Conservation (phyloP, 2,797 vertebrate species). For the Acanthis flammea region DNA sequence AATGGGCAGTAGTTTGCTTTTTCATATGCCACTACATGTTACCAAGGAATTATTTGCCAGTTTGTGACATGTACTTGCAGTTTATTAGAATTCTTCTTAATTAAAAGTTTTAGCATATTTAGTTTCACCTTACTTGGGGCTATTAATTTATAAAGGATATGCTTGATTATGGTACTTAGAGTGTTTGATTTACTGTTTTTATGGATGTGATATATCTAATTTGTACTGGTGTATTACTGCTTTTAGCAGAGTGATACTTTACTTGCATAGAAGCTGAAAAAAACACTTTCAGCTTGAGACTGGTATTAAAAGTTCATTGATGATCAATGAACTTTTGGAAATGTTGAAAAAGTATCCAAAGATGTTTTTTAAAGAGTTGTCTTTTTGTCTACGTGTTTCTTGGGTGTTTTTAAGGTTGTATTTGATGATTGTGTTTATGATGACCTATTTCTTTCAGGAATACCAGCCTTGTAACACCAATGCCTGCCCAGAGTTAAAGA, state of each 20-base stretch:
- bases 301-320: neutral
- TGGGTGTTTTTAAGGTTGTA: rapidly evolving
- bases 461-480: constrained; percentile 93
- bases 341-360: neutral
- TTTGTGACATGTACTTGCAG: neutral
- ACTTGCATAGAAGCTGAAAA: neutral
- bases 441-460: constrained; percentile 76
- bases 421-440: neutral
- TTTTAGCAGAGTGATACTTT: neutral
- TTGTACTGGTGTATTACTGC: neutral
- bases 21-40: neutral
- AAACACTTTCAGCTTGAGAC: neutral
- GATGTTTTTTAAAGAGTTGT: rapidly evolving
- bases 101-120: neutral
- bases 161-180: neutral
- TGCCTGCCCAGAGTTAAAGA: constrained; percentile 92
- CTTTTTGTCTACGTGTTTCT: neutral
- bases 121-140: neutral
- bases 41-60: neutral
- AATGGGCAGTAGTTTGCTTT: neutral
- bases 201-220: neutral
- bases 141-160: neutral
- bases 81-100: neutral
- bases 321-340: neutral
- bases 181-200: neutral